Conservation (phyloP, 2,797 vertebrate species). For the Benthosema pterotum region DNA sequence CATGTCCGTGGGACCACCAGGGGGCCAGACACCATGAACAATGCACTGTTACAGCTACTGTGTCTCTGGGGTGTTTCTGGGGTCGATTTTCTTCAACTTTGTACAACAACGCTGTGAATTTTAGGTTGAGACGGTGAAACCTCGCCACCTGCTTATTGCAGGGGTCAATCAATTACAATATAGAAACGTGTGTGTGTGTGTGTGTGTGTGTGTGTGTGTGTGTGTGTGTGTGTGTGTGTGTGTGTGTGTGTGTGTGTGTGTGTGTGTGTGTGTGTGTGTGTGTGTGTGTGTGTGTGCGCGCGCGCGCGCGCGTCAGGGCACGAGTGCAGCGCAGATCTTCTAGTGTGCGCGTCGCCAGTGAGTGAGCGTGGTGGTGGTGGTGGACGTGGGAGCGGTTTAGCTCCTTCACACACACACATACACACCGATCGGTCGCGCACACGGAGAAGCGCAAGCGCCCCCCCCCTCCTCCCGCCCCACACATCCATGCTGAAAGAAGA, state of each 20-base stretch:
- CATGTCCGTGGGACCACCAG: too few relatives aligned
- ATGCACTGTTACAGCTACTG: too few relatives aligned
- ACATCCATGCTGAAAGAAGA: conserved; percentile 67
- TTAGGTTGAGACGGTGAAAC: too few relatives aligned
- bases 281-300: not conserved
- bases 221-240: not conserved
- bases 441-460: too few relatives aligned
- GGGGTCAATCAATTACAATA: too few relatives aligned
- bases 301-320: not conserved
- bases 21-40: too few relatives aligned
- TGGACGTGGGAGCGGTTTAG: conserved; percentile 58
- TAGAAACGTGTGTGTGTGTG: too few relatives aligned
- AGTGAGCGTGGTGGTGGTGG: conserved; percentile 62
- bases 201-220: too few relatives aligned
- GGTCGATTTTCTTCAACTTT: too few relatives aligned
- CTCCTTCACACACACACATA: conserved; percentile 27
- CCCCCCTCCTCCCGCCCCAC: conserved; percentile 43
- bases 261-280: not conserved
- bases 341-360: conserved; percentile 6
- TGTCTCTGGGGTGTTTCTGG: too few relatives aligned
- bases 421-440: not conserved
- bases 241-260: not conserved
- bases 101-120: too few relatives aligned
- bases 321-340: not conserved
- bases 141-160: not conserved